These are phyloP conservation scores for Caranx ignobilis DNA, from an alignment of 2,113 vertebrate species.

Conservation along the genomic window DNA sequence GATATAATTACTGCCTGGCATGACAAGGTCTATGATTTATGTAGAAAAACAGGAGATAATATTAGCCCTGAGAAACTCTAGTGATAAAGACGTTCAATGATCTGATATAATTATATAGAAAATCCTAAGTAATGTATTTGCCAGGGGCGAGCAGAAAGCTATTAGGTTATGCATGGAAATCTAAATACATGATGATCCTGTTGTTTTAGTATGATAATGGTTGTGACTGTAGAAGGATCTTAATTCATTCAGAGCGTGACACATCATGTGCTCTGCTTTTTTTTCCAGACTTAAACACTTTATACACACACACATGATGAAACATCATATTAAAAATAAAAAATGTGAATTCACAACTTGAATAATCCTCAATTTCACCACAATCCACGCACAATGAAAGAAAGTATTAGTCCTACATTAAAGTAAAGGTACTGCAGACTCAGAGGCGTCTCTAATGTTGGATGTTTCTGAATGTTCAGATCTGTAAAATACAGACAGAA, in stretches of 20 bases:
- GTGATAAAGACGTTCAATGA: constrained; percentile 44
- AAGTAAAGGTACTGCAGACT: not conserved
- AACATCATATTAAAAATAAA: not conserved
- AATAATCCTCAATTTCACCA: not conserved
- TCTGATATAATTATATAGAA: constrained; percentile 47
- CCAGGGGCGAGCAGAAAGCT: constrained; percentile 26
- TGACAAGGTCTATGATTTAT: constrained; percentile 9
- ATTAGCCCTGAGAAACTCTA: not conserved
- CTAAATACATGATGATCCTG: constrained; percentile 7
- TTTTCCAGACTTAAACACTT: not conserved
- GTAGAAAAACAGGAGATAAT: not conserved
- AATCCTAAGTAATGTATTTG: constrained; percentile 37
- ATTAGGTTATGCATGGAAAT: constrained; percentile 30
- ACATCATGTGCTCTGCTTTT: not conserved
- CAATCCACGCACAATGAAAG: not conserved
- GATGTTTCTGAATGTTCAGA: not conserved
- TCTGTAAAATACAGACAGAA: not conserved
- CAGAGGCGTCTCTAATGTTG: too few species aligned
- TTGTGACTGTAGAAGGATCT: not conserved
- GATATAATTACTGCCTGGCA: constrained; percentile 18
- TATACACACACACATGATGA: not conserved
- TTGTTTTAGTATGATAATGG: constrained; percentile 33
- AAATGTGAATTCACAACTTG: not conserved
- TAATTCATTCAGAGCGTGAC: not conserved
- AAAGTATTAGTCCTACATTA: not conserved